Conservation (phyloP, 2,797 vertebrate genomes). For the Chelon auratus region DNA sequence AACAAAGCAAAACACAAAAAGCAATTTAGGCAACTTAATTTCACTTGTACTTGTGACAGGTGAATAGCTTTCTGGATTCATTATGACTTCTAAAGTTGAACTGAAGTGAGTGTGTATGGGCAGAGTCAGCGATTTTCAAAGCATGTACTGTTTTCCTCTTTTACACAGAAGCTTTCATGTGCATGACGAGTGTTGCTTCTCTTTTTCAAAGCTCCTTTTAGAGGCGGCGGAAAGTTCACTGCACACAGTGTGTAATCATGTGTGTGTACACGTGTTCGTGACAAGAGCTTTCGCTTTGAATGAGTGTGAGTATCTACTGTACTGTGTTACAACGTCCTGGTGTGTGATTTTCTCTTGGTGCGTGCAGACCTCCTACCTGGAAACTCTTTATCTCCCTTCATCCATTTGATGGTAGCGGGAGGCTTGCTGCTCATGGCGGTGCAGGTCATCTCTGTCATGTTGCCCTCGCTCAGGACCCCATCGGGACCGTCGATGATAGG, state of each 20-base stretch:
- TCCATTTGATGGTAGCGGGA: slow-evolving; percentile 92
- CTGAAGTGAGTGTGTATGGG: neutral
- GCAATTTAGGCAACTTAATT: neutral
- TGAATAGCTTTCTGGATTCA: neutral
- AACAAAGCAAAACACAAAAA: neutral
- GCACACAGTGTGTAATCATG: neutral
- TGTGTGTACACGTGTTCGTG: neutral
- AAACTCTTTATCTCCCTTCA: slow-evolving; percentile 94
- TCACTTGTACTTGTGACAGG: neutral
- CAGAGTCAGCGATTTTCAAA: neutral
- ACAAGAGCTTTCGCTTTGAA: neutral
- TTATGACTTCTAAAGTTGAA: neutral
- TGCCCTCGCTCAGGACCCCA: slow-evolving; percentile 90
- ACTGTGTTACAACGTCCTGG: too few relatives aligned
- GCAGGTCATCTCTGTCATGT: slow-evolving; percentile 95
- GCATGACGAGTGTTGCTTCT: neutral
- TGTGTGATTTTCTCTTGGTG: slow-evolving; percentile 12
- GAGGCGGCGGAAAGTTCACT: slow-evolving; percentile 6
- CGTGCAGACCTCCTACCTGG: slow-evolving; percentile 78
- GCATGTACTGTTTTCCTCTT: neutral
- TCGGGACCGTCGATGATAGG: slow-evolving; percentile 93
- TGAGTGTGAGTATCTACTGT: too few relatives aligned
- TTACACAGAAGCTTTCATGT: slow-evolving; percentile 1
- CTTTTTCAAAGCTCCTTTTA: neutral
- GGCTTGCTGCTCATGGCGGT: slow-evolving; percentile 95